Percentiles rank a stretch among this genome's conserved stretches.
Conservation (phyloP, 2,113 vertebrate species). For the Bambusicola thoracicus region DNA sequence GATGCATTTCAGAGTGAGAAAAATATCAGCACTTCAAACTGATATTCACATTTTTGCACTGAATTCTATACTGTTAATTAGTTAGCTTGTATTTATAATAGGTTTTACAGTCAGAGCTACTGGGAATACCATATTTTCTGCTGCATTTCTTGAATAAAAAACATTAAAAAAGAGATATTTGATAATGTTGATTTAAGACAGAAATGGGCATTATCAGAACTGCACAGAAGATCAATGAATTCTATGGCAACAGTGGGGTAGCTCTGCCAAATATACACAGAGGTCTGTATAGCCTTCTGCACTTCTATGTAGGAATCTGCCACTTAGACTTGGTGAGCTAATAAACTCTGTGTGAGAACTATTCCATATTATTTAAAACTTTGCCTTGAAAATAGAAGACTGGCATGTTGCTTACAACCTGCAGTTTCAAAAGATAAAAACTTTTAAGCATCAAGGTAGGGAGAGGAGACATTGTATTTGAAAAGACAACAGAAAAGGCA, state of each 20-base stretch:
- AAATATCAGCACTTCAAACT: accelerated
- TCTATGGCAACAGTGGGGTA: background rate
- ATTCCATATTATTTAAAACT: background rate
- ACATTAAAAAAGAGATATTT: background rate
- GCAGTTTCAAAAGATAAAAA: background rate
- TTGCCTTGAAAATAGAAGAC: background rate
- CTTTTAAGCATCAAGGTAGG: background rate
- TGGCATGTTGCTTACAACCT: background rate
- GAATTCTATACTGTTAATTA: background rate
- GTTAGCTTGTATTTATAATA: background rate
- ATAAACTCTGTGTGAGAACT: background rate
- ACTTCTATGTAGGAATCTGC: background rate
- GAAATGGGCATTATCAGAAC: background rate
- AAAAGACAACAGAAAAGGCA: background rate
- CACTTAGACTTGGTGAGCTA: background rate
- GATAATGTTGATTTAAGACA: background rate
- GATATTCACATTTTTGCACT: background rate
- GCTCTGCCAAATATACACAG: background rate
- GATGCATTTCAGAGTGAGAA: background rate
- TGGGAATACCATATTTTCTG: background rate
- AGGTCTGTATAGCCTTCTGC: background rate
- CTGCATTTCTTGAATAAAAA: background rate
- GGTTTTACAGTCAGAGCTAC: background rate
- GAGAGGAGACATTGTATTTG: background rate
- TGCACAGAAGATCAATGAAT: background rate